These are phyloP conservation scores for Oenanthe oenanthe DNA, from an alignment of 2,113 vertebrate species.

Conservation along the genomic window DNA sequence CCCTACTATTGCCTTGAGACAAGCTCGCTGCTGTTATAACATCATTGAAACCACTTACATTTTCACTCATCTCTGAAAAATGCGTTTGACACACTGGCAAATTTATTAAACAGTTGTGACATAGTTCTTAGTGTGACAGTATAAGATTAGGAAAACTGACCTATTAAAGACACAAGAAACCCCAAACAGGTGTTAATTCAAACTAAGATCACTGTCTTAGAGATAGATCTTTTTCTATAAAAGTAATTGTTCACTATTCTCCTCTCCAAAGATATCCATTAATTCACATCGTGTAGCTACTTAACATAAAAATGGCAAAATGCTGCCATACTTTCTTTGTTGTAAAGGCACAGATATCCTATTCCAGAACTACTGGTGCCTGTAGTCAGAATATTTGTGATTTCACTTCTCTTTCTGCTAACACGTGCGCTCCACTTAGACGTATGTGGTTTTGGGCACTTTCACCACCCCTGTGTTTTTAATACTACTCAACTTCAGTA, in stretches of 20 bases:
- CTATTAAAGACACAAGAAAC: not conserved
- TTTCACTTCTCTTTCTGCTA: not conserved
- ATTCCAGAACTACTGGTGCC: not conserved
- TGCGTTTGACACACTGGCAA: not conserved
- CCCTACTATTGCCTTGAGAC: not conserved
- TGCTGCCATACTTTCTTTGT: not conserved
- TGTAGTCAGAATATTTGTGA: not conserved
- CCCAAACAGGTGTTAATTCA: not conserved
- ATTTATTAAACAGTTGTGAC: not conserved
- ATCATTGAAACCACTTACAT: not conserved
- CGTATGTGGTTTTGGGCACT: not conserved
- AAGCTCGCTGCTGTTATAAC: not conserved
- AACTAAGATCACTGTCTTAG: not conserved
- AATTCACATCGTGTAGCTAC: not conserved
- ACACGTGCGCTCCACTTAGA: accelerated
- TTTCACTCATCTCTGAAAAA: slow-evolving; percentile 20
- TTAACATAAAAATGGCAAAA: not conserved
- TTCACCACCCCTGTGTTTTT: not conserved
- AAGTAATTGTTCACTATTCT: not conserved
- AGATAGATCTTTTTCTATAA: not conserved
- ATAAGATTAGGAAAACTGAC: not conserved
- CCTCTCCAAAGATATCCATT: not conserved
- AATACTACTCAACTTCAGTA: not conserved
- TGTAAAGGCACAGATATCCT: not conserved
- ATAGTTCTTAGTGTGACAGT: not conserved